Conservation (phyloP, 2,113 vertebrate genomes). For the Corythornis cristatus region DNA sequence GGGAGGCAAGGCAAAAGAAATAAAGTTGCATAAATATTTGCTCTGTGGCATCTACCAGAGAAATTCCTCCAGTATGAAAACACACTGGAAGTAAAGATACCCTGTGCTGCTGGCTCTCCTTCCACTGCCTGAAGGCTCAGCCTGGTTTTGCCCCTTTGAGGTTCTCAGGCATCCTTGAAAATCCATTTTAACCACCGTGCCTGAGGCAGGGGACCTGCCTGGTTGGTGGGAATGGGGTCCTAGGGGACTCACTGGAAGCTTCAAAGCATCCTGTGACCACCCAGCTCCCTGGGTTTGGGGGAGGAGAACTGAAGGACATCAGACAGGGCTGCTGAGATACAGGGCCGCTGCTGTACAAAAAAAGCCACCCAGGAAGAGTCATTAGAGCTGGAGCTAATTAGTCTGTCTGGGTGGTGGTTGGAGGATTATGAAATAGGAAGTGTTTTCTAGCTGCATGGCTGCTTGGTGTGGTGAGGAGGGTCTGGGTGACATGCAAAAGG, state of each 20-base stretch:
- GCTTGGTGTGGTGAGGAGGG: neutral
- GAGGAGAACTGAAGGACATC: neutral
- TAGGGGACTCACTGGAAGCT: neutral
- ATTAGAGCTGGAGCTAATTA: neutral
- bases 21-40: conserved; percentile 55
- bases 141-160: neutral
- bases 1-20: conserved; percentile 19
- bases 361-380: neutral
- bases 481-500: neutral
- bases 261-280: neutral
- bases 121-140: neutral
- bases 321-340: neutral
- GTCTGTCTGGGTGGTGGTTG: neutral
- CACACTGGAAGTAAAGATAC: conserved; percentile 42
- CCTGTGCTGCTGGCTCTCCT: neutral
- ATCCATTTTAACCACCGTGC: neutral
- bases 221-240: neutral
- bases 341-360: neutral
- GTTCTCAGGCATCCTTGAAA: neutral
- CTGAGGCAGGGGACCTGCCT: rapidly evolving
- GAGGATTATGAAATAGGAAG: neutral
- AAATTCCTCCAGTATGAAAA: conserved; percentile 46
- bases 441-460: neutral
- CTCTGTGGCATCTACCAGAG: conserved; percentile 45
- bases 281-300: neutral